Conservation (phyloP, 2,888 invertebrate genomes). For the Linhomoeus sp. region DNA sequence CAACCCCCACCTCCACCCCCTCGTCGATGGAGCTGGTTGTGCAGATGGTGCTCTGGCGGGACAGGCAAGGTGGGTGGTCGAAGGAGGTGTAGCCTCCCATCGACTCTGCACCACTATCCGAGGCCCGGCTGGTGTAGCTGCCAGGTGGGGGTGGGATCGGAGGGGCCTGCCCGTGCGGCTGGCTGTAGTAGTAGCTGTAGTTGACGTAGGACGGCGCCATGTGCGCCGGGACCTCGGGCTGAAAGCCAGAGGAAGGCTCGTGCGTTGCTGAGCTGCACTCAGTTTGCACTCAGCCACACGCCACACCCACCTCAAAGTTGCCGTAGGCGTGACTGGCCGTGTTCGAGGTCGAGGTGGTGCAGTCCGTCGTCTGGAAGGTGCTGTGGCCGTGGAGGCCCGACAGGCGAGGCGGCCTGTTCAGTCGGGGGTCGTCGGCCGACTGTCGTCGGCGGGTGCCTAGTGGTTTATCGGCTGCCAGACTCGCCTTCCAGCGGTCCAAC, state of each 20-base stretch:
- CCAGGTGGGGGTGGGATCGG: too few relatives aligned
- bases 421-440: conserved; percentile 10
- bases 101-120: not conserved
- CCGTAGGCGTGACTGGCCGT: not conserved
- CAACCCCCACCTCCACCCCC: conserved; percentile 25
- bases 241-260: too few relatives aligned
- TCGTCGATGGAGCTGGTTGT: conserved; percentile 30
- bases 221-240: too few relatives aligned
- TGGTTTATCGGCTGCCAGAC: not conserved
- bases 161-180: too few relatives aligned
- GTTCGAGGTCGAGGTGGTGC: conserved; percentile 2
- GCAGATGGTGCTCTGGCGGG: conserved; percentile 21
- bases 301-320: not conserved
- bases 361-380: conserved; percentile 11
- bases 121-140: too few relatives aligned
- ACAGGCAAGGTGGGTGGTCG: conserved; percentile 3
- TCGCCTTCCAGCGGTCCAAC: conserved; percentile 18
- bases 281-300: too few relatives aligned
- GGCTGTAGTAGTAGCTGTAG: too few relatives aligned
- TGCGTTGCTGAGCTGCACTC: too few relatives aligned
- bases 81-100: not conserved
- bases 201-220: too few relatives aligned
- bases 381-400: conserved; percentile 9
- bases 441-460: not conserved
- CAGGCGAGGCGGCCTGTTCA: conserved; percentile 6